Base-by-base conservation (phyloP, 2,888 invertebrate species). In the Ischnus inquisitorius region DNA sequence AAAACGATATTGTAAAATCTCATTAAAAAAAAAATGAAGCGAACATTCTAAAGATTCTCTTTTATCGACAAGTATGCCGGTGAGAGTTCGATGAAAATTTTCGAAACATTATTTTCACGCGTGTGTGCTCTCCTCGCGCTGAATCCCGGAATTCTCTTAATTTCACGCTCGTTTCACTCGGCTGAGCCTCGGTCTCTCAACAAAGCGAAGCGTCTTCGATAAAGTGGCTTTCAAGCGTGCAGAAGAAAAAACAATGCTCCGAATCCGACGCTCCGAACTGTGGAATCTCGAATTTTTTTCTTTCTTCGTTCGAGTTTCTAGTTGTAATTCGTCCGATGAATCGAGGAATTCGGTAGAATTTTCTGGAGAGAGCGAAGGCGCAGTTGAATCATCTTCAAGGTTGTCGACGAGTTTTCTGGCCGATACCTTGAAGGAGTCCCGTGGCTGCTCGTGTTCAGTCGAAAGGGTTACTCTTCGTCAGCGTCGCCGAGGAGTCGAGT, bases 51-150 rank as follows among this genome's bases (percentile, higher is more conserved):
- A 60, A 72, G 41, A n/a, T 34, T 68, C 54, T 68, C 46, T 60
- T 28, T 62, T 25, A 48, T 75, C 25, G 16, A 6, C 39, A 67
- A 83, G 54, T 68, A 62, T 68, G 71, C 72, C 67, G 48, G 77
- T 74, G 72, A 84, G 67, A 68, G 46, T 60, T n/a, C 64, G 34
- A 72, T 60, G 46, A 41, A 65, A 48, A 62, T 62, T 79, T 71
- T 34, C 67, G n/a, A 68, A 72, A 41, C 65, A 60, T 65, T 34
- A 87, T 89, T 90, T 90, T 90, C 90, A 90, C 89, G 91, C 89
- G 87, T 86, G 89, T 91, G 88, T 88, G 88, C 89, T 88, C 90
- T 89, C 87, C 83, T 89, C 89, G 90, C 89, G 88, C 89, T 91
- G 82, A 90, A 91, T 91, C 84, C 85, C 67, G 19, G 68, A 72